Base-by-base conservation (phyloP, 2,888 invertebrate genomes). In the Phlogophora meticulosa region DNA sequence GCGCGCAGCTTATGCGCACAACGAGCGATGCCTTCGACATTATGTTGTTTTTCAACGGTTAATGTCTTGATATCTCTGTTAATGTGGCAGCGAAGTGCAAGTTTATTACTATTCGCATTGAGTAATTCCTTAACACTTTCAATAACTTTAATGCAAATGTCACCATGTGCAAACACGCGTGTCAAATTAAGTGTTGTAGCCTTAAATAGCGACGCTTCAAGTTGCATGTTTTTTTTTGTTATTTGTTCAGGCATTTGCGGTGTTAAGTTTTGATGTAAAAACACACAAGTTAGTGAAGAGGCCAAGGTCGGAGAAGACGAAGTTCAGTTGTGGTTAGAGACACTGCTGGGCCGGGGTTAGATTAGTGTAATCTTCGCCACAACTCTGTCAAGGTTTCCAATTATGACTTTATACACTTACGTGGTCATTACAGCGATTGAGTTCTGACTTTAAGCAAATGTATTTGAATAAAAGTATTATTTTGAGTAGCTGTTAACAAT, bases 361-460 rank as follows among this genome's bases (percentile, higher is more conserved):
- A 91, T 91, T 91, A 91, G 89, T 88, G 89, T 92, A 92, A 92
- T 92, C 90, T 88, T 86, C 86, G 87, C 90, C 88, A 78, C 91
- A 90, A 90, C 83, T 86, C 91, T 86, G 91, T 89, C 91, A 91
- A 91, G 91, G 91, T 84, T 79, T 64, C 82, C 81, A 86, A 86
- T 87, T 87, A 87, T 76, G 45, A 80, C 57, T 82, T 77, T 76
- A 78, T 75, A 76, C 76, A 76, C 80, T 82, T 78, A 74, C 76
- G 77, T 74, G 78, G 78, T 67, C 76, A 83, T 82, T 83, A 82
- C 51, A 51, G 40, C 65, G 55, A 77, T 75, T 75, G 75, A 75
- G 74, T 52, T 59, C 58, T 62, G 58, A 56, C 59, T 73, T 58
- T 62, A 43, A 40, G 56, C 65, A 51, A 61, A 76, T 63, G 72